Evolutionary conservation across 2,888 invertebrate species (phyloP), one percentile per base, ranked within the genome.

Genomic region (Clistopyga incitator): DNA sequence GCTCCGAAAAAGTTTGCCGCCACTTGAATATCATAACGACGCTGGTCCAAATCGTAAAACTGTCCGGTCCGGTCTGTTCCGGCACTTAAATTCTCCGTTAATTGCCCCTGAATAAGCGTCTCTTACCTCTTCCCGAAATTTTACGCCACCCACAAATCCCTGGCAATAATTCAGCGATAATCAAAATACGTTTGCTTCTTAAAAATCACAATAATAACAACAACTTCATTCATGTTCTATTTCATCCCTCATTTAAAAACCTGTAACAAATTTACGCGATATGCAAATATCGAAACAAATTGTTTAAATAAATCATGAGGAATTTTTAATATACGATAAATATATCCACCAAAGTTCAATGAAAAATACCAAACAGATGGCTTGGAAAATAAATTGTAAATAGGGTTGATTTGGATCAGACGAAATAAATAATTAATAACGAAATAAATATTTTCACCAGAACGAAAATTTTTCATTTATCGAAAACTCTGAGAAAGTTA

Each of bases 11-110:
- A 85, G 54, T 83, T 45, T 38, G 34, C 38, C 52, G 50, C 42
- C 56, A 56, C 77, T 67, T 47, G 50, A 29, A 50, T 67, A 71
- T 78, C 65, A 68, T 68, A 80, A 84, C 83, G 77, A 77, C 50
- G 64, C 64, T n/a, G 72, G 83, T 56, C 56, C 61, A 72, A 68
- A 77, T 84, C 83, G 80, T 84, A 84, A 84, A 84, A 84, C 80
- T 77, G 77, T 34, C 68, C 61, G 20, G 64, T 77, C 52, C 67
- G 38, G 75, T 70, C 74, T 80, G 80, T 52, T 67, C 59, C 29
- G 80, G 61, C 72, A 83, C 67, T 83, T 61, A 80, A 83, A 80
- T 72, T 67, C 72, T 79, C 71, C 75, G 61, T 79, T 45, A 56
- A 34, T 77, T 47, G 25, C 18, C 45, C 20, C 29, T 15, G 38